Base-by-base conservation (phyloP, 2,888 invertebrate species). In the Piscicola geometra region DNA sequence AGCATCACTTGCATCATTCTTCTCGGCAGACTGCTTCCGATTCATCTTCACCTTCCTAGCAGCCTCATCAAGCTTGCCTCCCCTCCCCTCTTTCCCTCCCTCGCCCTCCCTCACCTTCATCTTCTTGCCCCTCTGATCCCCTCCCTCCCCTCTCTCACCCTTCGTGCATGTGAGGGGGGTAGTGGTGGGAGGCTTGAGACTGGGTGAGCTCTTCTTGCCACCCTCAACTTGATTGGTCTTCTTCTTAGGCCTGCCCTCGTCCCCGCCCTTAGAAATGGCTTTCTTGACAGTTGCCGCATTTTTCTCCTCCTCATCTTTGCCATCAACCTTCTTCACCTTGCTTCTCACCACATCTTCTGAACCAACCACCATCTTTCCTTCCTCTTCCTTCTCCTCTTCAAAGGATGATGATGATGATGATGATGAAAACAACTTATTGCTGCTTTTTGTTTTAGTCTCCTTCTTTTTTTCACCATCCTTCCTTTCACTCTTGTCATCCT, bases 1-100 rank as follows among this genome's bases (percentile, higher is more conserved):
- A 1, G 35, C 69, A 30, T 69, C 69, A 12, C 41, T 69, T 15
- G 28, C 35, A 0, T 69, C 69, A n/a, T n/a, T 69, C 69, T 21
- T 69, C 41, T 69, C 35, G 32, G 21, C 41, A 15, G 30, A 1
- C 69, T 28, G 32, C 33, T 21, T 15, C 30, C 69, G 3, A 36
- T 69, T 41, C 41, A 41, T 41, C 41, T 15, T 41, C 41, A 5
- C 41, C 41, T 41, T 15, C 9, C 15, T 15, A 41, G 15, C 9
- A 41, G 41, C 41, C 41, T 41, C 41, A 41, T 41, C 41, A 5
- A 15, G 15, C 41, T 41, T 15, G 5, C 15, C 41, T 41, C 41
- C 5, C 41, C 41, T n/a, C 41, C 15, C 41, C 41, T 15, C 15
- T 9, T 15, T 15, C 41, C 41, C 15, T 41, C 9, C 41, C n/a